Conservation (phyloP, 2,113 vertebrate genomes). For the Saguinus midas region DNA sequence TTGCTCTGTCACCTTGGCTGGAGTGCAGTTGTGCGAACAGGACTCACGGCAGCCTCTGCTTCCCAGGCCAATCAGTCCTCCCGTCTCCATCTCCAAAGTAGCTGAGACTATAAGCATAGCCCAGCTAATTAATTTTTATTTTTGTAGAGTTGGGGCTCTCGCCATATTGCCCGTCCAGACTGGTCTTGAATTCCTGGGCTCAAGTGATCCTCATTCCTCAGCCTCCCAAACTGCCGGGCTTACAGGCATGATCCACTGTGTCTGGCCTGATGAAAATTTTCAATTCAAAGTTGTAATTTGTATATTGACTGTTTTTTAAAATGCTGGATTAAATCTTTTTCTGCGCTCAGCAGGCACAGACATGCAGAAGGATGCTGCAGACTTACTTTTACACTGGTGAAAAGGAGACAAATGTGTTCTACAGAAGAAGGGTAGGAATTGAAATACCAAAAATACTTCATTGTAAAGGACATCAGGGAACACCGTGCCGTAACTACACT, state of each 20-base stretch:
- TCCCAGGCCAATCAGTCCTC: neutral
- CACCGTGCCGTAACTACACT: fast-evolving
- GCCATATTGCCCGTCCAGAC: neutral
- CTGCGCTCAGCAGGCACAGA: neutral
- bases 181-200: neutral
- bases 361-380: neutral
- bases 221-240: neutral
- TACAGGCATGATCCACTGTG: neutral
- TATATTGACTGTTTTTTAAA: neutral
- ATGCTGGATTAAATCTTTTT: neutral
- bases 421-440: neutral
- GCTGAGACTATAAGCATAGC: neutral
- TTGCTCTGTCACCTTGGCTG: too few relatives aligned
- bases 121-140: neutral
- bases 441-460: neutral
- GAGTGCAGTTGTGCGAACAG: too few relatives aligned
- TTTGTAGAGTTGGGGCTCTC: neutral
- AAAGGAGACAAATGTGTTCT: fast-evolving
- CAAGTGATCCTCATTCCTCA: neutral
- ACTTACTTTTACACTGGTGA: fast-evolving
- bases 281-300: neutral
- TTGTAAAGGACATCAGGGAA: neutral
- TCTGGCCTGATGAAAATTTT: neutral
- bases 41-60: neutral
- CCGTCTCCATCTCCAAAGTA: neutral